A percentile compares a stretch with the other conserved stretches of the same genome.
Evolutionary conservation across 2,888 invertebrate species (phyloP).

Genomic region (Erpobdella octoculata): DNA sequence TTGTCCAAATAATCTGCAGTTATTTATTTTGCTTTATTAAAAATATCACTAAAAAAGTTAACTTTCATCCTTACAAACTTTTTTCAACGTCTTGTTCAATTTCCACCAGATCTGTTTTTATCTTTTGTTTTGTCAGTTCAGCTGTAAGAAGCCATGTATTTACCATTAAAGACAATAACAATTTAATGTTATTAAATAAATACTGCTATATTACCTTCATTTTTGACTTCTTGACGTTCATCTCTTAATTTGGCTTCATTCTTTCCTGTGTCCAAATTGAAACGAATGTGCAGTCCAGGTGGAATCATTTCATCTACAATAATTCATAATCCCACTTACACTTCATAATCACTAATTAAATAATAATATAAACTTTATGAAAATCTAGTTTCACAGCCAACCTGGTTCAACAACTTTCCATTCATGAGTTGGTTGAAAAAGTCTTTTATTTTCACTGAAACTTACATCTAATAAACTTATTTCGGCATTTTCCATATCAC

Average conservation of each 20-base stretch:
- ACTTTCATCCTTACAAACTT: too few species aligned
- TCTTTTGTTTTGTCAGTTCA: too few species aligned
- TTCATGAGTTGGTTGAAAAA: constrained; percentile 20
- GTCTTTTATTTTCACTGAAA: constrained; percentile 3
- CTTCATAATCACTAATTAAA: neutral
- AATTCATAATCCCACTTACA: neutral
- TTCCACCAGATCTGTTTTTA: too few species aligned
- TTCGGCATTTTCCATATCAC: too few species aligned
- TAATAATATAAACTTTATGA: neutral
- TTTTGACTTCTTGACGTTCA: constrained; percentile 30
- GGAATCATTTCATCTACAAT: constrained; percentile 51
- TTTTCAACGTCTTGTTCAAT: too few species aligned
- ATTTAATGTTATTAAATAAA: neutral
- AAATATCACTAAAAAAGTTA: too few species aligned
- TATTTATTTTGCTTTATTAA: too few species aligned
- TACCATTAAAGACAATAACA: neutral
- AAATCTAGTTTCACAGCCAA: too few species aligned
- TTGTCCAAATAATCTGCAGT: too few species aligned
- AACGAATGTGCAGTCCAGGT: constrained; percentile 65
- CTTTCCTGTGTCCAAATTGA: constrained; percentile 67
- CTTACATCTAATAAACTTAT: neutral
- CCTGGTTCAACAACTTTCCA: constrained; percentile 27
- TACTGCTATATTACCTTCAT: neutral
- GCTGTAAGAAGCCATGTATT: neutral
- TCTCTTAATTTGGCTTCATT: constrained; percentile 69